Percentiles rank a stretch among this genome's conserved stretches.
Evolutionary conservation across 2,888 invertebrate genomes (phyloP).

Genomic region (Drymonia ruficornis): DNA sequence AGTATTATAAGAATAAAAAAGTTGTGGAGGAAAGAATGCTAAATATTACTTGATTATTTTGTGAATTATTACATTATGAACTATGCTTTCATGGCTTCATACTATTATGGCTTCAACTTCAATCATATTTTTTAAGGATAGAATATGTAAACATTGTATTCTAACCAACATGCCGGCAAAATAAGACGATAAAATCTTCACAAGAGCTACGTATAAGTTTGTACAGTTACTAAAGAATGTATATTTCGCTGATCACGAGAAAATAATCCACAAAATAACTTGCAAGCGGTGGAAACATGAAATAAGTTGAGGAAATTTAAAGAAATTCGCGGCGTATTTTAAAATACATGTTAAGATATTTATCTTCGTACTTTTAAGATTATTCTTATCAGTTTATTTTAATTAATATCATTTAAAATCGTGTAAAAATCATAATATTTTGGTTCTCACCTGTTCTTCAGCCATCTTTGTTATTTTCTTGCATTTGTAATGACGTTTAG

Average conservation of each 20-base stretch:
- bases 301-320: conserved; percentile 14
- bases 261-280: conserved; percentile 21
- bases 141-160: conserved; percentile 57
- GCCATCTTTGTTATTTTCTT: conserved; percentile 88
- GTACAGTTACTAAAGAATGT: conserved; percentile 19
- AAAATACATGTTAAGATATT: conserved; percentile 14
- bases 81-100: conserved; percentile 8
- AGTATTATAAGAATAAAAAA: too few relatives aligned
- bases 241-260: background rate
- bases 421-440: conserved; percentile 69
- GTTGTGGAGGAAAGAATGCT: too few relatives aligned
- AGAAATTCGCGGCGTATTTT: conserved; percentile 15
- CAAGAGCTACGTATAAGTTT: conserved; percentile 5
- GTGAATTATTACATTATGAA: background rate
- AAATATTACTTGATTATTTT: too few relatives aligned
- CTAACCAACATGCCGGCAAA: conserved; percentile 76
- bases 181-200: conserved; percentile 12
- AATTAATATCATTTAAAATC: conserved; percentile 67
- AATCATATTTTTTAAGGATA: conserved; percentile 57
- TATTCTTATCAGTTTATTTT: conserved; percentile 9
- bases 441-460: conserved; percentile 90
- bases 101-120: conserved; percentile 4
- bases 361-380: conserved; percentile 11
- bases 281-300: conserved; percentile 26
- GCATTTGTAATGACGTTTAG: conserved; percentile 77